Conservation (phyloP, 2,888 invertebrate species). For the Cephonodes hylas region DNA sequence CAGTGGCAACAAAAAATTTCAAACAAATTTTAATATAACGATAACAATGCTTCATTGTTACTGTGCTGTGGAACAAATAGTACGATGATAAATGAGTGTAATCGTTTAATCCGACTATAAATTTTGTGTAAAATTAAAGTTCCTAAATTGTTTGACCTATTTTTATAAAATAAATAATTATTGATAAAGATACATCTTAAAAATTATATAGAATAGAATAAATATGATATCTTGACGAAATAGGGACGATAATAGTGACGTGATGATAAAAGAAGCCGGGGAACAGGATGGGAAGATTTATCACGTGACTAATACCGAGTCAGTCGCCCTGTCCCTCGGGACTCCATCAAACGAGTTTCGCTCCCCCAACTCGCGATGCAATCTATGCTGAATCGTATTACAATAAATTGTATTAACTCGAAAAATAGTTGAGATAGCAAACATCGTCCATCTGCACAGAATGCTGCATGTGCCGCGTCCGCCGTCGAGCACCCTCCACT, state of each 20-base stretch:
- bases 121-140: not conserved
- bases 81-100: not conserved
- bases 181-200: not conserved
- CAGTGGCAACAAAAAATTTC: not conserved
- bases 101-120: not conserved
- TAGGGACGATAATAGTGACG: constrained; percentile 57
- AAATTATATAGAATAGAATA: constrained; percentile 30
- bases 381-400: constrained; percentile 82
- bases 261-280: constrained; percentile 62
- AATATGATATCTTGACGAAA: constrained; percentile 63
- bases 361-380: constrained; percentile 77
- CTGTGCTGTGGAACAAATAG: not conserved
- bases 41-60: constrained; percentile 11
- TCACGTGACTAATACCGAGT: constrained; percentile 79
- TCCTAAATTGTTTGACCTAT: not conserved
- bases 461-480: constrained; percentile 57
- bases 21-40: constrained; percentile 12
- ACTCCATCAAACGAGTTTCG: constrained; percentile 80
- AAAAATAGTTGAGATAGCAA: constrained; percentile 80
- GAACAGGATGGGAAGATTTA: constrained; percentile 70
- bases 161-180: not conserved
- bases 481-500: constrained; percentile 60
- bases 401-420: constrained; percentile 82
- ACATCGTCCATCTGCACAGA: constrained; percentile 80
- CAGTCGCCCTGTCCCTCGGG: constrained; percentile 67